A percentile compares a stretch with the other conserved stretches of the same genome.
These are phyloP conservation scores for Oryzias dopingdopingensis DNA, from an alignment of 2,797 vertebrate genomes.

Conservation along the genomic window DNA sequence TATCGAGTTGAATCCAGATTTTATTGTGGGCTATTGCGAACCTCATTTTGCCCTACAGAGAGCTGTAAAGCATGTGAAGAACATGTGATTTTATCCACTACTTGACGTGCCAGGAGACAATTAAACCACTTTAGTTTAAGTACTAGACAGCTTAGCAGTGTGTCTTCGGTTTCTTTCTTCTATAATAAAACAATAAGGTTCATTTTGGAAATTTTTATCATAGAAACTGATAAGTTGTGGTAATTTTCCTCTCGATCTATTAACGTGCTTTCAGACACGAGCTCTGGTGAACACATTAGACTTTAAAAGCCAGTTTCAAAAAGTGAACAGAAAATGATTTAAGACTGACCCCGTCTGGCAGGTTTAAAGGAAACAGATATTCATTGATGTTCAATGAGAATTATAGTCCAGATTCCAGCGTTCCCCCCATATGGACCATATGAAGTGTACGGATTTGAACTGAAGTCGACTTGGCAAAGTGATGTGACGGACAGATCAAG, in stretches of 20 bases:
- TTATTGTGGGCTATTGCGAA: slow-evolving; percentile 51
- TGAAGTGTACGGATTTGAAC: slow-evolving; percentile 34
- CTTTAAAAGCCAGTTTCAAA: slow-evolving; percentile 40
- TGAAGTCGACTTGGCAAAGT: slow-evolving; percentile 56
- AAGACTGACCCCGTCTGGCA: slow-evolving; percentile 48
- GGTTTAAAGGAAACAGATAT: slow-evolving; percentile 50
- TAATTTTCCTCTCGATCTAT: slow-evolving; percentile 37
- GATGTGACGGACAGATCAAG: slow-evolving; percentile 46
- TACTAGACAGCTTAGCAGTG: slow-evolving; percentile 34
- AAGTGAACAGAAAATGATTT: slow-evolving; percentile 32
- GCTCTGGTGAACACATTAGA: slow-evolving; percentile 48
- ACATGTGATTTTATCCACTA: slow-evolving; percentile 53
- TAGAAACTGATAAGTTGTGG: slow-evolving; percentile 54
- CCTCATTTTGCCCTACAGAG: slow-evolving; percentile 57
- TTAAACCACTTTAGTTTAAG: slow-evolving; percentile 57
- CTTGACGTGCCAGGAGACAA: slow-evolving; percentile 62
- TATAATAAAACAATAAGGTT: slow-evolving; percentile 36
- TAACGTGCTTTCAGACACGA: slow-evolving; percentile 37
- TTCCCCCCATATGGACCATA: slow-evolving; percentile 51
- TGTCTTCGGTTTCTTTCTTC: slow-evolving; percentile 56
- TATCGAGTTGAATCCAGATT: slow-evolving; percentile 29
- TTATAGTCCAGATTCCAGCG: slow-evolving; percentile 45
- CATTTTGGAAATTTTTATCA: slow-evolving; percentile 47
- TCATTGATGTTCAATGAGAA: slow-evolving; percentile 58
- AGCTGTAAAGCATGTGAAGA: slow-evolving; percentile 59